Percentiles rank a stretch among this genome's conserved stretches.
These are phyloP conservation scores for Leuctra nigra DNA, from an alignment of 2,888 invertebrate genomes.

Conservation along the genomic window DNA sequence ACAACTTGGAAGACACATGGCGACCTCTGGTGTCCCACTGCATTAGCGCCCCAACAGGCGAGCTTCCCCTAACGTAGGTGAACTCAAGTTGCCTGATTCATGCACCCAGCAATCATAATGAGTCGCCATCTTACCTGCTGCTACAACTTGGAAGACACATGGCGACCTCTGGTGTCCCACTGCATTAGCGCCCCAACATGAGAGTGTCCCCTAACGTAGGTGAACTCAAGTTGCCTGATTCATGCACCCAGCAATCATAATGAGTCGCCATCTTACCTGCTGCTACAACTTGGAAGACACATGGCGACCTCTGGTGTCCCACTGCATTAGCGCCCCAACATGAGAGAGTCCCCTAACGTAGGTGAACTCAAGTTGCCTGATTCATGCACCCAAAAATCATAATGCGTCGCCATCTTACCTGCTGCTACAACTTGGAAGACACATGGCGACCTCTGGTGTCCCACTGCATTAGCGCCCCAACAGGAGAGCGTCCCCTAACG, in stretches of 20 bases:
- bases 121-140: slow-evolving; percentile 38
- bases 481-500: slow-evolving; percentile 84
- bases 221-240: too few species aligned
- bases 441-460: slow-evolving; percentile 76
- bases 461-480: slow-evolving; percentile 78
- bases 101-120: too few species aligned
- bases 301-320: slow-evolving; percentile 76
- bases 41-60: slow-evolving; percentile 79
- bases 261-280: too few species aligned
- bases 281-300: slow-evolving; percentile 67
- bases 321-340: slow-evolving; percentile 82
- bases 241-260: too few species aligned
- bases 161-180: slow-evolving; percentile 79
- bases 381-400: too few species aligned
- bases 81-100: too few species aligned
- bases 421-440: slow-evolving; percentile 64
- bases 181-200: slow-evolving; percentile 78
- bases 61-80: slow-evolving; percentile 87
- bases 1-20: slow-evolving; percentile 79
- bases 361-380: too few species aligned
- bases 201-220: slow-evolving; percentile 83
- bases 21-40: slow-evolving; percentile 73
- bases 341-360: slow-evolving; percentile 85
- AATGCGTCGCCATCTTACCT: slow-evolving; percentile 30
- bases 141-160: slow-evolving; percentile 71